phyloP scores from a whole-genome alignment of 2,888 invertebrate genomes.

The Cheilosia grossa region DNA sequence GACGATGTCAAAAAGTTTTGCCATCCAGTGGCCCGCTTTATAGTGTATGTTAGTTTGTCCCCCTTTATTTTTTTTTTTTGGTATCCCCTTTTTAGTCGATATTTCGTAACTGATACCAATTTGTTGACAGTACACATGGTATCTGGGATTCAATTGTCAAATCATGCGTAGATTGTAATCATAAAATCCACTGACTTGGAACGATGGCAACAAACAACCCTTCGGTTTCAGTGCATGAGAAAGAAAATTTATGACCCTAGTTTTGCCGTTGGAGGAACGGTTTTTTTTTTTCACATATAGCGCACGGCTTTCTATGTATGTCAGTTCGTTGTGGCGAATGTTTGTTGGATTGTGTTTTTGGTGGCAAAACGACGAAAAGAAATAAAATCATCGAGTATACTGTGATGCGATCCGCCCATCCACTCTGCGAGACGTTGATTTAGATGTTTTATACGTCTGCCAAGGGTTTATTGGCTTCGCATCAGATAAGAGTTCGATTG shows the following conservation, averaged over 20 bases:
- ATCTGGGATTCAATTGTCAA: slow-evolving; percentile 77
- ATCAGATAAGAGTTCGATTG: slow-evolving; percentile 74
- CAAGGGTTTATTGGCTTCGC: slow-evolving; percentile 75
- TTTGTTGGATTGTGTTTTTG: slow-evolving; percentile 39
- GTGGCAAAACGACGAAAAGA: slow-evolving; percentile 19
- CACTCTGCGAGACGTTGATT: slow-evolving; percentile 66
- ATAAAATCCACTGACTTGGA: slow-evolving; percentile 76
- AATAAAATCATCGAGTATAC: slow-evolving; percentile 49
- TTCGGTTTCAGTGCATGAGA: slow-evolving; percentile 58
- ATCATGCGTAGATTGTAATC: slow-evolving; percentile 78
- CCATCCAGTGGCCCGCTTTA: slow-evolving; percentile 12
- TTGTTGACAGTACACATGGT: slow-evolving; percentile 77
- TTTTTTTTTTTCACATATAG: slow-evolving; percentile 30
- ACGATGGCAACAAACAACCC: slow-evolving; percentile 76
- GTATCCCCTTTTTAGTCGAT: slow-evolving; percentile 39
- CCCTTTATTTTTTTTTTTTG: too few relatives aligned
- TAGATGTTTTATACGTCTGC: slow-evolving; percentile 74
- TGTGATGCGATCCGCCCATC: slow-evolving; percentile 49
- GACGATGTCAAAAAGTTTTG: slow-evolving; percentile 59
- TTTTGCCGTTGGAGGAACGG: slow-evolving; percentile 31
- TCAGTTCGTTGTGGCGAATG: slow-evolving; percentile 67
- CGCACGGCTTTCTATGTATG: slow-evolving; percentile 32
- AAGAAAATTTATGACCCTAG: slow-evolving; percentile 63
- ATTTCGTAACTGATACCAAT: slow-evolving; percentile 75
- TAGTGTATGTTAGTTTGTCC: background rate